phyloP scores from a whole-genome alignment of 2,113 vertebrate genomes.

The Hippoglossus stenolepis region DNA sequence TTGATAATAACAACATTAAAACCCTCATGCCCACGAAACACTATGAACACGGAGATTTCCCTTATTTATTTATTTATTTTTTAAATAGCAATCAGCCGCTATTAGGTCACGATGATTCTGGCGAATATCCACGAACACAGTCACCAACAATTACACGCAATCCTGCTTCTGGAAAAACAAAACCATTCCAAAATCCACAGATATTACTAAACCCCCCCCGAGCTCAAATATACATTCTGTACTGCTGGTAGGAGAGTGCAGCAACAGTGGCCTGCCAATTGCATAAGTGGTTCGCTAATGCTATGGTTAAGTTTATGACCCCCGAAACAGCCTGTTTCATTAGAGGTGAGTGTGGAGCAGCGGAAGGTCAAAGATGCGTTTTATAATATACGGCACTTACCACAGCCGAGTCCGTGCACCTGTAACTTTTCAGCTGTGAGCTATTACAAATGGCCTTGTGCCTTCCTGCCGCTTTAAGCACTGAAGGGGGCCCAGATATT shows the following conservation, averaged over 20 bases:
- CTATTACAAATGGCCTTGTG: conserved; percentile 11
- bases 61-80: not conserved
- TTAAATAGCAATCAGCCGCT: not conserved
- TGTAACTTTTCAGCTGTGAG: conserved; percentile 14
- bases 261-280: conserved; percentile 34
- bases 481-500: not conserved
- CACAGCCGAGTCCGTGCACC: not conserved
- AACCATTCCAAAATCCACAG: conserved; percentile 1
- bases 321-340: conserved; percentile 52
- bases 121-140: not conserved
- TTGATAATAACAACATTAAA: not conserved
- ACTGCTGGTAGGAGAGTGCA: not conserved
- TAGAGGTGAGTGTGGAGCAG: conserved; percentile 35
- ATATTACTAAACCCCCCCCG: not conserved
- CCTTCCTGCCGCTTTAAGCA: conserved; percentile 16
- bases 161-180: not conserved
- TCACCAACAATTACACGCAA: not conserved
- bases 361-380: conserved; percentile 43
- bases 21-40: not conserved
- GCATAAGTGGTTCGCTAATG: conserved; percentile 55
- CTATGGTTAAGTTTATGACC: conserved; percentile 47
- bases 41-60: not conserved
- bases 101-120: conserved; percentile 20
- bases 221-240: conserved; percentile 4
- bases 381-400: conserved; percentile 10